Evolutionary conservation across 2,888 invertebrate species (phyloP).

Genomic region (Lissonota sp.): DNA sequence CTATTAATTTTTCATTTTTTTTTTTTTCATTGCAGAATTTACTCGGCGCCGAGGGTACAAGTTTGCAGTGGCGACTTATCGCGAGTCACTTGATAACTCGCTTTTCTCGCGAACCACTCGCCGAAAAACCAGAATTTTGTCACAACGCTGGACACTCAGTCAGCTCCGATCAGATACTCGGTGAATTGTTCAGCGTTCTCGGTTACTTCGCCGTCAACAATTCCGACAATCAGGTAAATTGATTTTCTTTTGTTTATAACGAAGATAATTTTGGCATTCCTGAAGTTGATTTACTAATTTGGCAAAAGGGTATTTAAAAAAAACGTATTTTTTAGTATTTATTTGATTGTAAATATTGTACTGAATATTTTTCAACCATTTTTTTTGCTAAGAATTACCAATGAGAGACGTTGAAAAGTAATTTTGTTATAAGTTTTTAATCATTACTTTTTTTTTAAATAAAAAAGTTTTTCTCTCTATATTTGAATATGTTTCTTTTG

Average conservation of each 20-base stretch:
- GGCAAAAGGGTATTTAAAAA: too few species aligned
- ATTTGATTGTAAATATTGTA: too few species aligned
- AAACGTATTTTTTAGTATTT: conserved; percentile 39
- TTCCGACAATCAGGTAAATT: conserved; percentile 89
- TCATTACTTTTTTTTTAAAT: too few species aligned
- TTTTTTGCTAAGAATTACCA: too few species aligned
- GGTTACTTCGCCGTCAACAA: conserved; percentile 94
- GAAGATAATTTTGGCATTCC: background rate
- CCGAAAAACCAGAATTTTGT: conserved; percentile 66
- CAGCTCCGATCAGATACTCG: conserved; percentile 88
- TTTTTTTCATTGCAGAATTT: conserved; percentile 86
- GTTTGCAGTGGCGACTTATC: conserved; percentile 94
- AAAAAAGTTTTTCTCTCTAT: too few species aligned
- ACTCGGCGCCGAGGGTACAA: conserved; percentile 93
- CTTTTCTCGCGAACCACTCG: conserved; percentile 84
- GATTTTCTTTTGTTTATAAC: background rate
- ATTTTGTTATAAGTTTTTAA: too few species aligned
- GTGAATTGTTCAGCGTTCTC: conserved; percentile 91
- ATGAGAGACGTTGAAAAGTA: too few species aligned
- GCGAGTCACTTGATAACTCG: conserved; percentile 92
- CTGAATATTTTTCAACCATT: too few species aligned
- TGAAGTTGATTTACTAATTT: background rate
- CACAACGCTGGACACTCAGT: conserved; percentile 76
- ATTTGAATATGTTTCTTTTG: too few species aligned
- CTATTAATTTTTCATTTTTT: background rate